Conservation (phyloP, 2,113 vertebrate species). For the Ailuropoda melanoleuca region DNA sequence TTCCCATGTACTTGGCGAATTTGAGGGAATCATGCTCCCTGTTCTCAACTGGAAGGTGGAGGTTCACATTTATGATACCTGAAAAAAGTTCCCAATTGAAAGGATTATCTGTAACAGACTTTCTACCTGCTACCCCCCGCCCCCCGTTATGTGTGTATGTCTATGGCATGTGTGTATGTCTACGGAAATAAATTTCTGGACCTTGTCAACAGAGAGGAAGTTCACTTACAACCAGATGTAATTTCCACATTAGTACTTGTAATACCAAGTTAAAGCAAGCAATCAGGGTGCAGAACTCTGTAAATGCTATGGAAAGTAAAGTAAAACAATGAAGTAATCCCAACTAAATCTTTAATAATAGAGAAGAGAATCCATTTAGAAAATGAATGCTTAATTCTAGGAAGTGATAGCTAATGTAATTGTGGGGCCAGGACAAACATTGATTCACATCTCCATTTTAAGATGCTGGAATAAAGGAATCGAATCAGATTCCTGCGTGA, state of each 20-base stretch:
- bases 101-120: neutral
- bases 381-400: neutral
- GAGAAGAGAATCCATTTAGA: slow-evolving; percentile 1
- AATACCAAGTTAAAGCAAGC: neutral
- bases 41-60: neutral
- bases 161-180: neutral
- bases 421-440: neutral
- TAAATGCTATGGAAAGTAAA: neutral
- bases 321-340: neutral
- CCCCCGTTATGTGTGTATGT: neutral
- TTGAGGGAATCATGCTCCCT: neutral
- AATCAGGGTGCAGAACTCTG: neutral
- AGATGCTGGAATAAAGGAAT: neutral
- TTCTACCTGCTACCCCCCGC: neutral
- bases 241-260: neutral
- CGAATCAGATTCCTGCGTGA: neutral
- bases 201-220: neutral
- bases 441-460: neutral
- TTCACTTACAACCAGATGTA: neutral
- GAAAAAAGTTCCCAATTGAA: neutral
- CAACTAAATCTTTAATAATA: neutral
- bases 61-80: neutral
- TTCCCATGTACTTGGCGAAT: neutral
- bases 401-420: neutral
- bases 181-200: neutral